phyloP scores from a whole-genome alignment of 2,113 vertebrate species.

The Glaucidium brasilianum region DNA sequence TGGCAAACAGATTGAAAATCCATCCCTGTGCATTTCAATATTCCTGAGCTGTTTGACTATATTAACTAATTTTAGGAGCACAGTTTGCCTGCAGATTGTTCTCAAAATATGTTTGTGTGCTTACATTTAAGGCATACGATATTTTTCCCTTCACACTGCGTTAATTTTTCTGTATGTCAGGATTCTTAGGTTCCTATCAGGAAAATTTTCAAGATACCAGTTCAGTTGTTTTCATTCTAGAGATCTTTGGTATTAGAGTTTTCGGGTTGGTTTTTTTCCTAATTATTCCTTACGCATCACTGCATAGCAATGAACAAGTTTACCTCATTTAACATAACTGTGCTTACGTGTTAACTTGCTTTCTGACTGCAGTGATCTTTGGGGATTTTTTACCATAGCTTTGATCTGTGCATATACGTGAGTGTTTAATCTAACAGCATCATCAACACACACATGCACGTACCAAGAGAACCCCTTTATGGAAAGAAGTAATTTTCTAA shows the following conservation, averaged over 20 bases:
- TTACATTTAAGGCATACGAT: background rate
- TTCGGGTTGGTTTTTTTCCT: background rate
- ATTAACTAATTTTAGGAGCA: background rate
- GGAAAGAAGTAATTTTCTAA: background rate
- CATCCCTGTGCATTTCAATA: background rate
- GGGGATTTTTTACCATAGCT: background rate
- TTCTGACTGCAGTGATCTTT: background rate
- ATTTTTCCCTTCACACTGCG: background rate
- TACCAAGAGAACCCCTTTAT: background rate
- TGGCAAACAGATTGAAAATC: background rate
- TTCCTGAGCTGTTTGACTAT: background rate
- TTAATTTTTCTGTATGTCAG: background rate
- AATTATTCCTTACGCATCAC: background rate
- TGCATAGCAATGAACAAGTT: background rate
- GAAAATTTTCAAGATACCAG: background rate
- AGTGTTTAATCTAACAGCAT: background rate
- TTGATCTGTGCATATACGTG: accelerated
- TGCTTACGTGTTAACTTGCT: background rate
- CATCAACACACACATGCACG: background rate
- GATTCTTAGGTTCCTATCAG: background rate
- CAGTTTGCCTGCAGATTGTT: background rate
- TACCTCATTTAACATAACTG: too few species aligned
- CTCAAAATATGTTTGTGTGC: background rate
- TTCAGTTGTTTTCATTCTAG: background rate
- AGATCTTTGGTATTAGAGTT: background rate